These are phyloP conservation scores for Mycalesis mineus DNA, from an alignment of 2,888 invertebrate genomes.

Conservation along the genomic window DNA sequence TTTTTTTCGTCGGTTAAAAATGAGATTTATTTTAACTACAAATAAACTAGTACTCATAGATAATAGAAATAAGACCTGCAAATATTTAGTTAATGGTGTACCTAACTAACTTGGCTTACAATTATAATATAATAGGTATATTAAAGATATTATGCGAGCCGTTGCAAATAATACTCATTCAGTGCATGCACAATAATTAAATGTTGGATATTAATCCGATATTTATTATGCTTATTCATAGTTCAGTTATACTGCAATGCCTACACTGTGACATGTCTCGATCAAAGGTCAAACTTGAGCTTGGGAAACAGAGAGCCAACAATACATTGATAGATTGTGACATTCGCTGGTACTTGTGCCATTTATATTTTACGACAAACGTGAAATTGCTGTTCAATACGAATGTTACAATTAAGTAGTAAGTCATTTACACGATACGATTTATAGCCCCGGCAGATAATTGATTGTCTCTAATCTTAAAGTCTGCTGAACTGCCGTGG, in stretches of 20 bases:
- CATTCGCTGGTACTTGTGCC: constrained; percentile 9
- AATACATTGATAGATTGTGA: constrained; percentile 25
- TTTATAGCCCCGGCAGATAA: too few species aligned
- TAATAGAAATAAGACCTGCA: too few species aligned
- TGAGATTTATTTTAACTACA: too few species aligned
- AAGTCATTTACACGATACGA: not conserved
- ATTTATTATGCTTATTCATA: constrained; percentile 14
- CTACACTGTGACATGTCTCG: constrained; percentile 27
- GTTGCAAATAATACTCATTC: not conserved
- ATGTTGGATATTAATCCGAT: constrained; percentile 19
- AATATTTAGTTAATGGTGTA: too few species aligned
- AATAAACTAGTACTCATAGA: too few species aligned
- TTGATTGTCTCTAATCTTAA: too few species aligned
- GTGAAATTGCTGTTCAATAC: not conserved
- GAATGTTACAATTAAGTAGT: not conserved
- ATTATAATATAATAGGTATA: too few species aligned
- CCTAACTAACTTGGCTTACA: too few species aligned
- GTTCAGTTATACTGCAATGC: constrained; percentile 25
- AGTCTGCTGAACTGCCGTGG: too few species aligned
- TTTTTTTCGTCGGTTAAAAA: too few species aligned
- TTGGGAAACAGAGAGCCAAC: constrained; percentile 14
- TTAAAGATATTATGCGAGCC: too few species aligned
- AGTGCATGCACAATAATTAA: constrained; percentile 2
- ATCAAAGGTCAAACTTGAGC: constrained; percentile 27
- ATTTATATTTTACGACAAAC: constrained; percentile 7